Conservation (phyloP, 2,113 vertebrate species). For the Leiothrix lutea region DNA sequence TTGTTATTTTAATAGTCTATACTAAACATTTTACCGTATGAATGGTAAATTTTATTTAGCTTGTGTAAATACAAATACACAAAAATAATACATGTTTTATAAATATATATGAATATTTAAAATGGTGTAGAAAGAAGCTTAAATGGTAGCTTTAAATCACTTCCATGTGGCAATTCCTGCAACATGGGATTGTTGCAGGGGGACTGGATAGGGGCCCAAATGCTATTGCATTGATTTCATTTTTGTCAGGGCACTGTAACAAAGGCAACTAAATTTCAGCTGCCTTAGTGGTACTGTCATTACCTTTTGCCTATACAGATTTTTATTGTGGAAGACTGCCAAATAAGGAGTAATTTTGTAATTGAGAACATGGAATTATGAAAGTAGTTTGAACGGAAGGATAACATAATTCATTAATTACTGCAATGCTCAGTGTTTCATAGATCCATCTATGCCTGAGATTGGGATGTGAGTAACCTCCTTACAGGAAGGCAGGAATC, state of each 20-base stretch:
- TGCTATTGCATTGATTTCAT: neutral
- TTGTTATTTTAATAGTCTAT: neutral
- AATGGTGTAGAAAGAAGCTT: neutral
- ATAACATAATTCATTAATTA: neutral
- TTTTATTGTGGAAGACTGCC: neutral
- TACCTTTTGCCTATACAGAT: conserved; percentile 21
- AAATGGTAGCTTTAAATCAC: neutral
- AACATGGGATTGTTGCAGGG: neutral
- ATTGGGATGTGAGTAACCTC: neutral
- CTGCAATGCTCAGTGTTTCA: neutral
- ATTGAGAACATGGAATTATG: neutral
- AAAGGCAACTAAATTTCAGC: neutral
- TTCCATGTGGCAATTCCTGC: neutral
- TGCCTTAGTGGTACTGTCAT: neutral
- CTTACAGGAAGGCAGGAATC: neutral
- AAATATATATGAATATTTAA: neutral
- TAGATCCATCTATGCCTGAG: neutral
- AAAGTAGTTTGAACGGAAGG: neutral
- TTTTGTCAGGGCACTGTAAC: neutral
- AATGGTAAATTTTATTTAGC: neutral
- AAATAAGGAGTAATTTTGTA: neutral
- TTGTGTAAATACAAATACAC: neutral
- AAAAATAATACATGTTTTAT: neutral
- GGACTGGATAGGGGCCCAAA: neutral
- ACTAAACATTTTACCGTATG: neutral